Percentiles rank a stretch among this genome's conserved stretches.
Evolutionary conservation across 2,113 vertebrate genomes (phyloP).

Genomic region (Apaloderma vittatum): DNA sequence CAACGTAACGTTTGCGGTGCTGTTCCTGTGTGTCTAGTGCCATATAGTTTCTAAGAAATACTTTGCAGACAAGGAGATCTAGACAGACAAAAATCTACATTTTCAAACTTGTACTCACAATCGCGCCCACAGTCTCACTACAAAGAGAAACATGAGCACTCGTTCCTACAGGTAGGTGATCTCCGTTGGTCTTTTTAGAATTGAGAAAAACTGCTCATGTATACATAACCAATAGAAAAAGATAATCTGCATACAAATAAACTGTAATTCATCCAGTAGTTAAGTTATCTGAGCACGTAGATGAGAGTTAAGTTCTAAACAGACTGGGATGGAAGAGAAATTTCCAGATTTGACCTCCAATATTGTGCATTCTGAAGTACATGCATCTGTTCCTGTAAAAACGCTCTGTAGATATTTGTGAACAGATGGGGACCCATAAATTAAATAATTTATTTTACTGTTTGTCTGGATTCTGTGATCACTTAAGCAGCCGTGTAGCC

Average conservation of each 20-base stretch:
- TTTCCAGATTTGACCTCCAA: not conserved
- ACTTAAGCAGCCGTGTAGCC: conserved; percentile 2
- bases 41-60: not conserved
- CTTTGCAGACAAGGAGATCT: not conserved
- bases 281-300: not conserved
- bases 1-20: conserved; percentile 47
- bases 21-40: not conserved
- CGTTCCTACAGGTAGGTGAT: not conserved
- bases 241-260: not conserved
- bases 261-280: not conserved
- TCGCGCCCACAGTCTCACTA: not conserved
- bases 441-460: conserved; percentile 37
- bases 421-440: conserved; percentile 41
- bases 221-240: not conserved
- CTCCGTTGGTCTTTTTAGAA: not conserved
- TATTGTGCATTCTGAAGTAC: not conserved
- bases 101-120: not conserved
- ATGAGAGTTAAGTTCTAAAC: not conserved
- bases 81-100: not conserved
- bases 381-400: conserved; percentile 38
- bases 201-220: not conserved
- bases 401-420: not conserved
- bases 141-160: not conserved
- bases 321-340: not conserved
- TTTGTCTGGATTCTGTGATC: conserved; percentile 31